These are phyloP conservation scores for Brachystomella parvula DNA, from an alignment of 1,140 invertebrate species.

Conservation along the genomic window DNA sequence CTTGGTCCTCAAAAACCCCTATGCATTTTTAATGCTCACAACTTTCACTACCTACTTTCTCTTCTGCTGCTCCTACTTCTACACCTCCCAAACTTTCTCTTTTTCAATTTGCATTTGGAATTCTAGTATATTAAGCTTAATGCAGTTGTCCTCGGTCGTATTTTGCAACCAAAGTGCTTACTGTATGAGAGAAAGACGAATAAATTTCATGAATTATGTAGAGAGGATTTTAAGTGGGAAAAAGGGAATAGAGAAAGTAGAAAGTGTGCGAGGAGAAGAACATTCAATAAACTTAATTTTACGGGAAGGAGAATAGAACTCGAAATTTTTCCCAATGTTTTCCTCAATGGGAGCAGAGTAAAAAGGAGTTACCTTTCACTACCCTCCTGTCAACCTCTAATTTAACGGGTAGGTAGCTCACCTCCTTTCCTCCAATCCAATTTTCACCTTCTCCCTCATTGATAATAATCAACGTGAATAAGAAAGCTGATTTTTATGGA, in stretches of 20 bases:
- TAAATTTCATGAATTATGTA: neutral
- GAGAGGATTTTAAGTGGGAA: neutral
- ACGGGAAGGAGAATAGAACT: neutral
- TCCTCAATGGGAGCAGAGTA: no score
- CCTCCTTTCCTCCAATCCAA: no score
- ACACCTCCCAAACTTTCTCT: no score
- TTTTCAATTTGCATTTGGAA: slow-evolving; percentile 2
- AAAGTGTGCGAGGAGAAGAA: slow-evolving; percentile 1
- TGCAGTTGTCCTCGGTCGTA: neutral
- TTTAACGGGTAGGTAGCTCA: no score
- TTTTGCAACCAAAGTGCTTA: neutral
- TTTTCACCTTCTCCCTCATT: no score
- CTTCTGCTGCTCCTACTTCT: no score
- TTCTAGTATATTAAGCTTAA: slow-evolving; percentile 5
- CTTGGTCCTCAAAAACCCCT: no score
- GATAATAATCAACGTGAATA: no score
- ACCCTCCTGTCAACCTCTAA: no score
- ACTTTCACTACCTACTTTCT: neutral
- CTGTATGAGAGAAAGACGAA: neutral
- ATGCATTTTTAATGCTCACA: neutral
- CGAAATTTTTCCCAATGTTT: neutral
- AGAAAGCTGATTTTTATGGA: no score
- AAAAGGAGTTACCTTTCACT: no score
- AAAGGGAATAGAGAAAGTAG: neutral
- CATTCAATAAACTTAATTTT: slow-evolving; percentile 9